Percentiles rank a stretch among this genome's conserved stretches.
Evolutionary conservation across 2,888 invertebrate genomes (phyloP).

Genomic region (Conops quadrifasciatus): DNA sequence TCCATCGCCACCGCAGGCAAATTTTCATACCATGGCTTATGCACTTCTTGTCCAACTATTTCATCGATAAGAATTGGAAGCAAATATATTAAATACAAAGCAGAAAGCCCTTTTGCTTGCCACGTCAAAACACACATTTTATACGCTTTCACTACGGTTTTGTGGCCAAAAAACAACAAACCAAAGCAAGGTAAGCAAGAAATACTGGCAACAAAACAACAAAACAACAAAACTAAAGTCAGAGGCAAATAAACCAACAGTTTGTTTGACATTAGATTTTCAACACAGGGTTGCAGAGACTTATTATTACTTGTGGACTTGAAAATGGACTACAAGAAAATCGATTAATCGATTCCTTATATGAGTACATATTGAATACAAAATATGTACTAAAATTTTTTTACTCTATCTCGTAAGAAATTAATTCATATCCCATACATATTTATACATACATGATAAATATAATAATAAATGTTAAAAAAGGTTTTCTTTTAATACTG

Average conservation of each 20-base stretch:
- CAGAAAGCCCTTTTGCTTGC: conserved; percentile 51
- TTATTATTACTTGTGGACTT: too few relatives aligned
- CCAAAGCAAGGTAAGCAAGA: background rate
- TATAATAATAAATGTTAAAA: too few relatives aligned
- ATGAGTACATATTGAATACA: too few relatives aligned
- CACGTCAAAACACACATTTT: conserved; percentile 59
- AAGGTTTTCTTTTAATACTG: too few relatives aligned
- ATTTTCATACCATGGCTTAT: conserved; percentile 84
- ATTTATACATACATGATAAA: too few relatives aligned
- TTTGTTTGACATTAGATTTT: background rate
- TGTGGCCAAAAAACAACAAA: conserved; percentile 4
- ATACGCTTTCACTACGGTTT: conserved; percentile 40
- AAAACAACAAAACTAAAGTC: conserved; percentile 22
- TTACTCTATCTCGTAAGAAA: too few relatives aligned
- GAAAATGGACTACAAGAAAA: too few relatives aligned
- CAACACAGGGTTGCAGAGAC: conserved; percentile 16
- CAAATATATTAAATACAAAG: conserved; percentile 47
- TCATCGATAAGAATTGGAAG: conserved; percentile 46
- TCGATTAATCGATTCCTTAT: too few relatives aligned
- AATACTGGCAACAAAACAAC: conserved; percentile 22
- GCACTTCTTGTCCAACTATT: conserved; percentile 63
- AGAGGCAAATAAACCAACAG: conserved; percentile 18
- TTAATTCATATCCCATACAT: too few relatives aligned
- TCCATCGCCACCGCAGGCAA: conserved; percentile 94
- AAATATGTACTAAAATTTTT: too few relatives aligned